phyloP scores from a whole-genome alignment of 2,888 invertebrate species.

The Spialia ferax region DNA sequence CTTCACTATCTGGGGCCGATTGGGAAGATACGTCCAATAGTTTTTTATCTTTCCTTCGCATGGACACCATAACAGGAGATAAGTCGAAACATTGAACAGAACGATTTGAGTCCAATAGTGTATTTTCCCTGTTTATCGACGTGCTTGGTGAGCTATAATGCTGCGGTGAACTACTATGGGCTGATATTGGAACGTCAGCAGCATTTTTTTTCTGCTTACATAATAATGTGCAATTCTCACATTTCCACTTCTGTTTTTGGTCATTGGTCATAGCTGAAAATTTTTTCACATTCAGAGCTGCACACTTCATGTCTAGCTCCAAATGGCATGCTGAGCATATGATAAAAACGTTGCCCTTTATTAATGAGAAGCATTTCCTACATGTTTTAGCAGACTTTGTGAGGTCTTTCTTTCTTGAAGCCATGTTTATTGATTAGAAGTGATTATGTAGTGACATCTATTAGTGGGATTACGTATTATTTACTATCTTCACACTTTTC shows the following conservation, averaged over 20 bases:
- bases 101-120: not conserved
- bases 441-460: not conserved
- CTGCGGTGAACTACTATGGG: too few species aligned
- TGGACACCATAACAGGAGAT: not conserved
- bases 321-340: not conserved
- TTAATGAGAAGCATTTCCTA: not conserved
- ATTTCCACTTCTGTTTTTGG: constrained; percentile 2
- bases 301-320: not conserved
- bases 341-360: not conserved
- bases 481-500: not conserved
- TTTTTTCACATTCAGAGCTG: not conserved
- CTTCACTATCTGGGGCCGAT: not conserved
- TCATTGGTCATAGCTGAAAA: not conserved
- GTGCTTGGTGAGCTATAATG: too few species aligned
- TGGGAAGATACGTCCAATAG: constrained; percentile 4
- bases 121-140: not conserved
- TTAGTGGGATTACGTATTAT: not conserved
- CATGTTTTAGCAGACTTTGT: constrained; percentile 1
- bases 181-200: too few species aligned
- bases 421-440: not conserved
- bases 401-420: not conserved
- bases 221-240: not conserved
- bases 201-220: too few species aligned
- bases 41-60: constrained; percentile 4
- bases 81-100: too few species aligned